Evolutionary conservation across 2,113 vertebrate genomes (phyloP).

Genomic region (Centropus bengalensis): DNA sequence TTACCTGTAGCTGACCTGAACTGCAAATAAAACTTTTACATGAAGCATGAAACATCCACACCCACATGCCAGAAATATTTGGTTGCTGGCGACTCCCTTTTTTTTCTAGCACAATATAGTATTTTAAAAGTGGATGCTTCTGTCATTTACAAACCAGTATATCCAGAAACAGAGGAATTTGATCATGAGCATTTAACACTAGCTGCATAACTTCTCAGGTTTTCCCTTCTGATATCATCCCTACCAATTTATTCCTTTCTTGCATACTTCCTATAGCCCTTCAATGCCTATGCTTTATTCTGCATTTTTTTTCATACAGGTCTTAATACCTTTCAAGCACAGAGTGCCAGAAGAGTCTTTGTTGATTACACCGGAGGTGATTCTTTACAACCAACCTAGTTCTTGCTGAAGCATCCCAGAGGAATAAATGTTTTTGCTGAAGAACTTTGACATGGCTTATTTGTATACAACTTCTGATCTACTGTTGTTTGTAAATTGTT

Average conservation of each 20-base stretch:
- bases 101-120: neutral
- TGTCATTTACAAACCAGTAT: neutral
- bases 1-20: neutral
- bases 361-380: neutral
- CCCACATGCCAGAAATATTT: neutral
- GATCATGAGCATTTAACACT: neutral
- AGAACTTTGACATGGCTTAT: neutral
- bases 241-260: neutral
- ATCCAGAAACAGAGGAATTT: neutral
- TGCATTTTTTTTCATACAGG: fast-evolving
- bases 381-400: neutral
- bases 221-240: neutral
- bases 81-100: neutral
- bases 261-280: neutral
- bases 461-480: neutral
- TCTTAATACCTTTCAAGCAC: neutral
- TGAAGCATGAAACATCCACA: neutral
- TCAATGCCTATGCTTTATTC: neutral
- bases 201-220: neutral
- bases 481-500: neutral
- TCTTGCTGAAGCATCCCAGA: neutral
- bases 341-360: neutral
- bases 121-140: neutral
- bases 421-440: neutral
- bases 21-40: neutral